These are phyloP conservation scores for Etheostoma nigrum DNA, from an alignment of 2,797 vertebrate genomes.

Conservation along the genomic window DNA sequence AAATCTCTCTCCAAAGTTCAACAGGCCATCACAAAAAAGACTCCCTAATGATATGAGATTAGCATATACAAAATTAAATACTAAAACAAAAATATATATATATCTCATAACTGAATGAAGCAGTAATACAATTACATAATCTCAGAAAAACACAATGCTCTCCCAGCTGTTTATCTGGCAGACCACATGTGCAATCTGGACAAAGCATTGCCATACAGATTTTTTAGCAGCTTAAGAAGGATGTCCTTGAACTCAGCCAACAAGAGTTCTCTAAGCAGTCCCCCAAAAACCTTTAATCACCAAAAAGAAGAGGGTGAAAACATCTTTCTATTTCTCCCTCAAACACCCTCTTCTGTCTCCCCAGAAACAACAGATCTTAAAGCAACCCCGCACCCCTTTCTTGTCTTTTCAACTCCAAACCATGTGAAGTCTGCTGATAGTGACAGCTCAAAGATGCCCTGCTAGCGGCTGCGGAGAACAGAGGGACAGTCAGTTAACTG, in stretches of 20 bases:
- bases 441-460: conserved; percentile 74
- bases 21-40: conserved; percentile 16
- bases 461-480: conserved; percentile 62
- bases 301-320: conserved; percentile 24
- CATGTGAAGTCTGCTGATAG: conserved; percentile 74
- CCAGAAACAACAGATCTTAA: conserved; percentile 69
- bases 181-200: conserved; percentile 72
- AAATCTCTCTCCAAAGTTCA: conserved; percentile 38
- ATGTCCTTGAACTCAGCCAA: conserved; percentile 73
- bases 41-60: conserved; percentile 12
- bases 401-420: conserved; percentile 66
- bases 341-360: conserved; percentile 54
- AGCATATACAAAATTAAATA: not conserved
- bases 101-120: conserved; percentile 29
- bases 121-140: conserved; percentile 36
- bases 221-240: conserved; percentile 61
- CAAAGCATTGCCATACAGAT: conserved; percentile 57
- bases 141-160: conserved; percentile 45
- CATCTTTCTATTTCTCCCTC: conserved; percentile 41
- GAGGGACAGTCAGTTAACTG: conserved; percentile 48
- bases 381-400: conserved; percentile 50
- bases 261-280: conserved; percentile 61
- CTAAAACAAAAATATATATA: not conserved
- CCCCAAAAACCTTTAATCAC: conserved; percentile 68
- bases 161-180: conserved; percentile 66